Evolutionary conservation across 2,888 invertebrate genomes (phyloP).

Genomic region (Margaritifera margaritifera): DNA sequence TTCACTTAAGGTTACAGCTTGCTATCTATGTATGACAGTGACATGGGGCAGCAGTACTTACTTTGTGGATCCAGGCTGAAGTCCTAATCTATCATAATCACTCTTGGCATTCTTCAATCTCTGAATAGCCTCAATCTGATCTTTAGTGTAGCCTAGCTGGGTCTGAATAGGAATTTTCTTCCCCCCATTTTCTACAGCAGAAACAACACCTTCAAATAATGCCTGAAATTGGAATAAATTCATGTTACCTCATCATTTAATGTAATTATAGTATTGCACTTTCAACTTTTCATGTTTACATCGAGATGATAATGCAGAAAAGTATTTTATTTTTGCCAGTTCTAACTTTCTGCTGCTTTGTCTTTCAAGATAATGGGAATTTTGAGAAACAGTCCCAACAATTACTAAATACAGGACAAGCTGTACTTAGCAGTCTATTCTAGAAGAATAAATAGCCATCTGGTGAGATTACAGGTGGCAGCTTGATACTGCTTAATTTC

Average conservation of each 20-base stretch:
- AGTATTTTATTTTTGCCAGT: too few species aligned
- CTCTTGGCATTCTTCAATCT: conserved; percentile 69
- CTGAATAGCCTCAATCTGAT: conserved; percentile 72
- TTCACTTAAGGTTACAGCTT: neutral
- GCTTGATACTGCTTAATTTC: too few species aligned
- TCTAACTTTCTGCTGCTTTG: too few species aligned
- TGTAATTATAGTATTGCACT: neutral
- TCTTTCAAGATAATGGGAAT: too few species aligned
- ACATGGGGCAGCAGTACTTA: conserved; percentile 42
- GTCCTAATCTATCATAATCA: conserved; percentile 70
- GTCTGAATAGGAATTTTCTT: conserved; percentile 61
- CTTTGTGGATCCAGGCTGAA: conserved; percentile 66
- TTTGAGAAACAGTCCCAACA: too few species aligned
- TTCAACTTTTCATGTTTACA: too few species aligned
- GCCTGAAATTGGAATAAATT: conserved; percentile 44
- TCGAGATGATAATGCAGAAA: too few species aligned
- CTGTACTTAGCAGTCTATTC: too few species aligned
- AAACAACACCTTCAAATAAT: conserved; percentile 70
- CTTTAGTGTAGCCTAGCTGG: conserved; percentile 71
- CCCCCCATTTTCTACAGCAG: conserved; percentile 69
- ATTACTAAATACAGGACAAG: too few species aligned
- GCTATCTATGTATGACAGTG: neutral
- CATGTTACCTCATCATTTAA: neutral
- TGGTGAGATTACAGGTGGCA: too few species aligned
- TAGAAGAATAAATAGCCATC: too few species aligned